Evolutionary conservation across 2,888 invertebrate species (phyloP).

Genomic region (Melinaea menophilus): DNA sequence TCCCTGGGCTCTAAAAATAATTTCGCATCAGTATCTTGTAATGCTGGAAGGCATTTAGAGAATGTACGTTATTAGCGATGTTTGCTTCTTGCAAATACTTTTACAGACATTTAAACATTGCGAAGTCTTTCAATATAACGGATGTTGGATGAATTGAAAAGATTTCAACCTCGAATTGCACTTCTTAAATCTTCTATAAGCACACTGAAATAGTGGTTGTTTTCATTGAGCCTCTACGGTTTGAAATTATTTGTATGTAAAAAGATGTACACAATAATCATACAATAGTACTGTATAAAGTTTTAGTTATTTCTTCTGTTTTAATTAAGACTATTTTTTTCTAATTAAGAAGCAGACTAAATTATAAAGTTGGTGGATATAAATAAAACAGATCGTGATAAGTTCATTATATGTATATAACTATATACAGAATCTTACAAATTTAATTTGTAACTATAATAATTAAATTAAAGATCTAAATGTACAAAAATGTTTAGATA

Average conservation of each 20-base stretch:
- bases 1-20: not conserved
- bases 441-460: constrained; percentile 72
- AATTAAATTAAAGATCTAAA: constrained; percentile 73
- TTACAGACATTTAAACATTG: constrained; percentile 12
- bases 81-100: constrained; percentile 17
- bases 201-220: too few species aligned
- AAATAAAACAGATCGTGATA: constrained; percentile 16
- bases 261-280: too few species aligned
- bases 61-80: constrained; percentile 12
- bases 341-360: too few species aligned
- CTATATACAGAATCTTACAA: constrained; percentile 74
- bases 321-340: too few species aligned
- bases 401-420: constrained; percentile 50
- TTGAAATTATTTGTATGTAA: too few species aligned
- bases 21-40: not conserved
- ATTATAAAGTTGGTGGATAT: not conserved
- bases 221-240: too few species aligned
- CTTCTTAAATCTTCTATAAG: too few species aligned
- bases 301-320: too few species aligned
- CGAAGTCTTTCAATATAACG: not conserved
- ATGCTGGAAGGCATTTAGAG: constrained; percentile 5
- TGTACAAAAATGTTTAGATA: constrained; percentile 77
- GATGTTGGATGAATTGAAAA: not conserved
- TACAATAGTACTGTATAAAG: too few species aligned
- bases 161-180: not conserved